phyloP scores from a whole-genome alignment of 2,113 vertebrate species.

The Xyrauchen texanus region DNA sequence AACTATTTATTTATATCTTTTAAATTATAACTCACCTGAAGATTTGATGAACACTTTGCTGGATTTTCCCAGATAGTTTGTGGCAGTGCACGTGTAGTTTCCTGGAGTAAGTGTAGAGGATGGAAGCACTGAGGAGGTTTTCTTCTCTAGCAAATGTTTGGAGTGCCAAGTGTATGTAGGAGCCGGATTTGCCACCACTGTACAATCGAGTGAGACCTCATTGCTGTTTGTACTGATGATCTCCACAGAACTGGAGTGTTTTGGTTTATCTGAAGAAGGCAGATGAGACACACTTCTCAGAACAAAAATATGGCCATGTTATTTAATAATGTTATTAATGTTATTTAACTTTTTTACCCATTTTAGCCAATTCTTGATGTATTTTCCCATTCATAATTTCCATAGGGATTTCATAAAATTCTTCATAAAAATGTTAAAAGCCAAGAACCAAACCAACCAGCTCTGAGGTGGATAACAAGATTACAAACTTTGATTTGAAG shows the following conservation, averaged over 20 bases:
- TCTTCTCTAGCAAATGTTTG: background rate
- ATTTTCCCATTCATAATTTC: too few species aligned
- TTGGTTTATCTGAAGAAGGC: conserved; percentile 63
- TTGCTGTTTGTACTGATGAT: conserved; percentile 17
- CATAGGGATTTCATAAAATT: too few species aligned
- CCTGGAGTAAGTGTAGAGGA: conserved; percentile 43
- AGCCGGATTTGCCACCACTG: conserved; percentile 62
- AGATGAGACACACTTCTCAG: background rate
- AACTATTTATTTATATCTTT: background rate
- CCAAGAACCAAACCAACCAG: too few species aligned
- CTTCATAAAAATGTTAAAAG: too few species aligned
- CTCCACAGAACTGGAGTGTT: conserved; percentile 42
- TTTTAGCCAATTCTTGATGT: background rate
- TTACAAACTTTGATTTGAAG: too few species aligned
- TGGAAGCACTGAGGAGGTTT: background rate
- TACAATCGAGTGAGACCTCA: conserved; percentile 59
- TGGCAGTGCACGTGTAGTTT: conserved; percentile 63
- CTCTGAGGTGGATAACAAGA: too few species aligned
- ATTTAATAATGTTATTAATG: too few species aligned
- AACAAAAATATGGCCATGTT: too few species aligned
- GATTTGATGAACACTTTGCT: conserved; percentile 63
- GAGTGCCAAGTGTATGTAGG: conserved; percentile 60
- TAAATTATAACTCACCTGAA: conserved; percentile 48
- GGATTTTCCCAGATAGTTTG: conserved; percentile 34
- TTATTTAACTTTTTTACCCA: too few species aligned